Percentiles rank a stretch among this genome's conserved stretches.
Conservation (phyloP, 1,140 invertebrate genomes). For the Diabrotica undecimpunctata region DNA sequence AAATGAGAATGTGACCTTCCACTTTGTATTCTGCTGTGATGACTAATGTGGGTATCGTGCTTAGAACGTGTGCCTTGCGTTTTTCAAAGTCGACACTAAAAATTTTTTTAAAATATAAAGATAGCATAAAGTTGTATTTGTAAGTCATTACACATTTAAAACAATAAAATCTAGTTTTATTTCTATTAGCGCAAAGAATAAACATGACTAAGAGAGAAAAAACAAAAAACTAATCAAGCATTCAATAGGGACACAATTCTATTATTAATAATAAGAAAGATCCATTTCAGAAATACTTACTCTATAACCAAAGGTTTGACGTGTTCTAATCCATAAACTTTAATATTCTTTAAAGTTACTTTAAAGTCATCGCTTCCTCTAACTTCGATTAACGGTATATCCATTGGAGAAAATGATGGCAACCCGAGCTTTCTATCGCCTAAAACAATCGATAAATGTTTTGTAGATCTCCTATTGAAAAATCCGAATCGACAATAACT, state of each 20-base stretch:
- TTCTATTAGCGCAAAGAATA: too few species aligned
- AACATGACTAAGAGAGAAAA: too few species aligned
- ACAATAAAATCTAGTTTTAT: too few species aligned
- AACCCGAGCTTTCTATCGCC: neutral
- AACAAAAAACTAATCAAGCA: too few species aligned
- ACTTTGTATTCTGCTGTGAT: neutral
- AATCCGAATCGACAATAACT: too few species aligned
- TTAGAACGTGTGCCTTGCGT: neutral
- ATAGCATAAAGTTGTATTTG: neutral
- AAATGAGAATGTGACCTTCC: neutral
- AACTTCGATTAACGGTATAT: neutral
- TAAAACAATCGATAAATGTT: neutral
- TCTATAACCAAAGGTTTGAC: neutral
- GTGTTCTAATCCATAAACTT: neutral
- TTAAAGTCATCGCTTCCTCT: neutral
- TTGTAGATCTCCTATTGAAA: too few species aligned
- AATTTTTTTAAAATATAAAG: neutral
- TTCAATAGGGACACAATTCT: too few species aligned
- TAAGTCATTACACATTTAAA: neutral
- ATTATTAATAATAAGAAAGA: too few species aligned
- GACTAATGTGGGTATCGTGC: neutral
- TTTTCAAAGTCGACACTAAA: slow-evolving; percentile 8
- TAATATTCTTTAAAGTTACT: neutral
- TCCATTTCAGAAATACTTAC: neutral
- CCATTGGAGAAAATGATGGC: neutral